Base-by-base conservation (phyloP, 2,888 invertebrate species). In the Tipula lateralis region DNA sequence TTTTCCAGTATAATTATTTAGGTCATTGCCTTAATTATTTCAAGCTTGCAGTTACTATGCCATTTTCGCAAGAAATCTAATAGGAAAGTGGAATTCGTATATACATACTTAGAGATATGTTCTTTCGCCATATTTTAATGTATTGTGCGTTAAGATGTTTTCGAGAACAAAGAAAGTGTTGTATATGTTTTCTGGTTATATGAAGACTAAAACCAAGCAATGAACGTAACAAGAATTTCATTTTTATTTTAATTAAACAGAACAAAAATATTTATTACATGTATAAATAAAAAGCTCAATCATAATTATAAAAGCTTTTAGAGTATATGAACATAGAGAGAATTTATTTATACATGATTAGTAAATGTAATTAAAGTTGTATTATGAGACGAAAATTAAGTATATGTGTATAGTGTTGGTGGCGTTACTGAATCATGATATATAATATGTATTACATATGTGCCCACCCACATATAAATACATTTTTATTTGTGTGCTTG, bases 231-330 rank as follows among this genome's bases (percentile, higher is more conserved):
- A 50, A 16, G 16, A 7, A 39, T 39, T 39, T 50, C 16, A 50
- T 50, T 50, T 50, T 50, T 50, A 50, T 66, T 66, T 66, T 66
- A 66, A 66, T 66, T 66, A 66, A 66, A 66, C 24, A 66, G 24
- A 66, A 44, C n/a, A 44, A 44, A 44, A 44, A 7, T 9, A 12
- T 36, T 36, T 32, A 4, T 32, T 32, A 32, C 6, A 36, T 44
- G 3, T 16, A 66, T 66, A 66, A 66, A 66, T 24, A 12, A 66
- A 66, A 66, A 66, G 6, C 66, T 66, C 66, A 66, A 66, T 66
- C 66, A 66, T 66, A 66, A 66, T 66, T 66, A 66, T 24, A 66
- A 24, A 66, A 66, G 24, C 66, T 66, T 66, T 66, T 24, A 66
- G 9, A 66, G 24, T 66, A 19, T 9, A 24, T 24, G 44, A 16